A percentile compares a stretch with the other conserved stretches of the same genome.
Evolutionary conservation across 53 echinoderm and acorn worm genomes (phyloP).

Genomic region (Actinopyga echinites): DNA sequence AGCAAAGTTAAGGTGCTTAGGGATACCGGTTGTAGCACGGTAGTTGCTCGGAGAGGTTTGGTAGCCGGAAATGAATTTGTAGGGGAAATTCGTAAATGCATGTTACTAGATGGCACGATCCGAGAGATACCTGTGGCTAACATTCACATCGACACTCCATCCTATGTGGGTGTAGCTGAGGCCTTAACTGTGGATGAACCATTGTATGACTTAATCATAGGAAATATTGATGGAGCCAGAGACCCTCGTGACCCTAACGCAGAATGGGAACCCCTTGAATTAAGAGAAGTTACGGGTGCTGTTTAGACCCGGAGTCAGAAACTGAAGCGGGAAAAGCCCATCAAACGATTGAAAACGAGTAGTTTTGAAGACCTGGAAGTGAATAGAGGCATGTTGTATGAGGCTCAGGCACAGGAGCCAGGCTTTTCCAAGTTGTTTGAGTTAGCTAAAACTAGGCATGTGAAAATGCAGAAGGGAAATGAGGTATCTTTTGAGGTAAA

Average conservation of each 20-base stretch:
- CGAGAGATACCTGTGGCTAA: too few species aligned
- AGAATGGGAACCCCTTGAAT: background rate
- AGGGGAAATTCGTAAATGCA: background rate
- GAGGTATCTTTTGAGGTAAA: background rate
- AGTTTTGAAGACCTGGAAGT: background rate
- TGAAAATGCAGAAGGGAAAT: background rate
- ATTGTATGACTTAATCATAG: conserved; percentile 29
- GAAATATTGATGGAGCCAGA: conserved; percentile 15
- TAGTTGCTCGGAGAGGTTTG: background rate
- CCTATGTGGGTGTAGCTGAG: too few species aligned
- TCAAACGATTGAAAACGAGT: background rate
- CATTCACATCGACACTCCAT: too few species aligned
- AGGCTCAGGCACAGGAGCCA: background rate
- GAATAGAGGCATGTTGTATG: background rate
- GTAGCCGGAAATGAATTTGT: background rate
- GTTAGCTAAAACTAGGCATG: background rate
- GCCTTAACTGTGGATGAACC: conserved; percentile 23
- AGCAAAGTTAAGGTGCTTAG: too few species aligned
- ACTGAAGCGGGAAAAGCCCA: background rate
- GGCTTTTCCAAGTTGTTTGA: background rate
- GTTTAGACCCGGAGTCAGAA: conserved; percentile 2
- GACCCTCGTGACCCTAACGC: background rate
- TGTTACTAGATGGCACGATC: too few species aligned
- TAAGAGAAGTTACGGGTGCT: background rate
- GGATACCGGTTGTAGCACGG: conserved; percentile 29